Evolutionary conservation across 1,140 invertebrate genomes (phyloP), one percentile per base, ranked within the genome.

Genomic region (Batillaria attramentaria): DNA sequence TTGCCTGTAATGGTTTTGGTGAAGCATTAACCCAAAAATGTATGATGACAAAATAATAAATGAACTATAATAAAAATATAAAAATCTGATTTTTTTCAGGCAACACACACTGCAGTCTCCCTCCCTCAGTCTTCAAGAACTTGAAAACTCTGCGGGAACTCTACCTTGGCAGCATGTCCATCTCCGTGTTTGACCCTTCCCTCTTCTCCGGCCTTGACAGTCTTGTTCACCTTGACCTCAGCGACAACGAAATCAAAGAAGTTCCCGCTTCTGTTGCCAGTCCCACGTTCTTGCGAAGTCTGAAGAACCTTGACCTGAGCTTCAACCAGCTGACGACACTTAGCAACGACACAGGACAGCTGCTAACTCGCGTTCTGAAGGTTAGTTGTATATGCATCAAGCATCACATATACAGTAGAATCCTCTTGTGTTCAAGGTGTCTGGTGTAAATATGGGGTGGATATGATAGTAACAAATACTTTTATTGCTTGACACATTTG

Each of bases 181-280:
- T 69, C 3, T 8, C 37, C 20, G 20, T n/a, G 37, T n/a, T 69
- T 39, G 37, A 69, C 66, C 66, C 28, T 69, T 10, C 41, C 35
- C 66, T 69, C 39, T 69, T 69, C 35, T 10, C 35, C 10, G 66
- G 16, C 39, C 66, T 69, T 69, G 39, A 42, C 66, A 41, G 28
- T n/a, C 66, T 69, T 3, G 6, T 39, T 10, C 24, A 13, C 16
- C 66, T 69, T 4, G 66, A 69, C 37, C 66, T 69, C 6, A 69
- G 66, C 66, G 8, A 42, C 66, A 69, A 69, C 37, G 66, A 42
- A 39, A 10, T 69, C 18, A 20, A 42, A 39, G 35, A 28, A 4
- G n/a, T 69, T 4, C 66, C 66, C 10, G 6, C 16, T 4, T 18
- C 37, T n/a, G 39, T 69, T 37, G 37, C 66, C 5, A n/a, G 28